These are phyloP conservation scores for Meghimatium bilineatum DNA, from an alignment of 2,888 invertebrate genomes.

Conservation along the genomic window DNA sequence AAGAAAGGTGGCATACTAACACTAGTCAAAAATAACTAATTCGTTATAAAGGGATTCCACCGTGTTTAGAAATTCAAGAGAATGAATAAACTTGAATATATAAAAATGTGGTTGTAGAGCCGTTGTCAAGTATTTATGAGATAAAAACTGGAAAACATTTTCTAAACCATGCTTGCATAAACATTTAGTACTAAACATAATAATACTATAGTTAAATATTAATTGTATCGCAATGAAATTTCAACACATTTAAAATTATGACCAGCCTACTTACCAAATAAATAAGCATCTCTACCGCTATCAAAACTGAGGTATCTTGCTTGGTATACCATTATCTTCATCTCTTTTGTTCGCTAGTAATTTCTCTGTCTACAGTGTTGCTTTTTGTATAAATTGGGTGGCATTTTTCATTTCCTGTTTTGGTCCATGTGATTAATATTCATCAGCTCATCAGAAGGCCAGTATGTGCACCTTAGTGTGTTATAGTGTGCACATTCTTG, in stretches of 20 bases:
- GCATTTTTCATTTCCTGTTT: too few species aligned
- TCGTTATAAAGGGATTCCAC: too few species aligned
- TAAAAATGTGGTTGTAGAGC: not conserved
- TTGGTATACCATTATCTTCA: not conserved
- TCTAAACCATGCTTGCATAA: not conserved
- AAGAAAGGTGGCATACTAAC: too few species aligned
- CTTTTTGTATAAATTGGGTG: too few species aligned
- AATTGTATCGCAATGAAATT: not conserved
- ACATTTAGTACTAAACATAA: not conserved
- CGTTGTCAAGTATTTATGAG: not conserved
- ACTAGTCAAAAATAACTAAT: too few species aligned
- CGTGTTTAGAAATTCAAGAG: not conserved
- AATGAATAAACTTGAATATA: not conserved
- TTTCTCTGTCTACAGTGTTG: too few species aligned
- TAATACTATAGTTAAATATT: not conserved
- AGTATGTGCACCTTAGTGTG: too few species aligned
- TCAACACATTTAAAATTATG: not conserved
- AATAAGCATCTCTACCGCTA: not conserved
- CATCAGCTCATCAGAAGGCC: too few species aligned
- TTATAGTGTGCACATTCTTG: too few species aligned
- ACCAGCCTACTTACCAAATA: not conserved
- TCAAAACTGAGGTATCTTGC: not conserved
- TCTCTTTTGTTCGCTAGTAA: too few species aligned
- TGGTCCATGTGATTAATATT: too few species aligned
- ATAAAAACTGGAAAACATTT: not conserved